Percentiles rank a stretch among this genome's conserved stretches.
These are phyloP conservation scores for Rhombomys opimus DNA, from an alignment of 2,113 vertebrate species.

Conservation along the genomic window DNA sequence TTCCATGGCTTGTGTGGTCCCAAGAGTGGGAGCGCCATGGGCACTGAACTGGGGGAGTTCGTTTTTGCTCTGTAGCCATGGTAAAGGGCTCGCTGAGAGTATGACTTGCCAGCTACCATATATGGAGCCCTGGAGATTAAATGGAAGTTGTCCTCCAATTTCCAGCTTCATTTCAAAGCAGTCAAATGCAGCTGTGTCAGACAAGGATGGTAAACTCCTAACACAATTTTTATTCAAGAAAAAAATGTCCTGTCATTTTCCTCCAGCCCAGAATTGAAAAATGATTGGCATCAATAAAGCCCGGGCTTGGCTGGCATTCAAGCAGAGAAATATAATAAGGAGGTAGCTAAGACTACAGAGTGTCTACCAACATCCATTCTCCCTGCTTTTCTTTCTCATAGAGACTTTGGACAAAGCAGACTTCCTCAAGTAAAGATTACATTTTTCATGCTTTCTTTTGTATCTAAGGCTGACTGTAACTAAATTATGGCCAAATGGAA, in stretches of 20 bases:
- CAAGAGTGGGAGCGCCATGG: neutral
- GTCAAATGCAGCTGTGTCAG: neutral
- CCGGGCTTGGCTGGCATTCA: neutral
- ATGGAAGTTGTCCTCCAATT: neutral
- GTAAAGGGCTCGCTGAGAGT: neutral
- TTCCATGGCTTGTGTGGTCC: neutral
- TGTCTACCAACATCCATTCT: neutral
- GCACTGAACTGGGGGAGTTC: neutral
- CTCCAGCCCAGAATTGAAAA: neutral
- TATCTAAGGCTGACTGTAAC: neutral
- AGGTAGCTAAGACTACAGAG: neutral
- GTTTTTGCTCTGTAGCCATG: neutral
- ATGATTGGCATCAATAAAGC: neutral
- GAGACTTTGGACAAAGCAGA: neutral
- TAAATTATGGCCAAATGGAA: neutral
- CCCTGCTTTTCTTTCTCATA: neutral
- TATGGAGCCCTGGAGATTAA: neutral
- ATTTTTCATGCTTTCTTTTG: neutral
- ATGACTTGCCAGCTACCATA: neutral
- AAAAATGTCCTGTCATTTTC: neutral
- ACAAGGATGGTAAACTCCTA: neutral
- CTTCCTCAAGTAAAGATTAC: neutral
- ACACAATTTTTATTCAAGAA: neutral
- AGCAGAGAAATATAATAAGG: neutral
- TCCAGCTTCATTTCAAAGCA: neutral